phyloP scores from a whole-genome alignment of 2,888 invertebrate species.

The Lepeophtheirus nordmannii region DNA sequence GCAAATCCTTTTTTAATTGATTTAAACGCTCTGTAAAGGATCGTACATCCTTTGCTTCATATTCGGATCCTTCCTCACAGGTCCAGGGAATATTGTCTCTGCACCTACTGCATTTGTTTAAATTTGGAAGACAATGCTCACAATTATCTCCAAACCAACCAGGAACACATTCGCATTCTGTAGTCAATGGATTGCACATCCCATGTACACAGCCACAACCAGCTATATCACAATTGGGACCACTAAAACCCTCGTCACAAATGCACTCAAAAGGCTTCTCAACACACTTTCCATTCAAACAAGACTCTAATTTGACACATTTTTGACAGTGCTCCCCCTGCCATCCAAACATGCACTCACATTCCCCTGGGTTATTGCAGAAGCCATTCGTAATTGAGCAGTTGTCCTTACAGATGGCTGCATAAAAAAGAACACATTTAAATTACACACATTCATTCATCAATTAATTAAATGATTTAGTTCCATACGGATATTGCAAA shows the following conservation, averaged over 20 bases:
- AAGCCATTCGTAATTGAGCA: neutral
- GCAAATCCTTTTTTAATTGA: no score
- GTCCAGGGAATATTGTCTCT: neutral
- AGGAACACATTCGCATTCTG: neutral
- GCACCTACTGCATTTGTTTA: neutral
- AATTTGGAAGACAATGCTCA: neutral
- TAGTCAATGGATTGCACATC: neutral
- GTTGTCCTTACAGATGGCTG: neutral
- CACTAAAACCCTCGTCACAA: neutral
- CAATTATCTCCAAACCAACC: neutral
- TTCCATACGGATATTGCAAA: slow-evolving; percentile 54
- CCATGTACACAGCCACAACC: neutral
- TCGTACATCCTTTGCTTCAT: neutral
- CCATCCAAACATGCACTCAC: neutral
- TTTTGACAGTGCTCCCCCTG: neutral
- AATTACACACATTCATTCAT: neutral
- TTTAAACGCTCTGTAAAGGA: neutral
- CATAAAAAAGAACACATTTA: neutral
- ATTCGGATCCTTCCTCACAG: neutral
- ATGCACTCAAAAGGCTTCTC: neutral
- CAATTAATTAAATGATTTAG: neutral
- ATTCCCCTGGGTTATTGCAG: neutral
- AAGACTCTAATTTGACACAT: neutral
- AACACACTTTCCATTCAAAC: neutral
- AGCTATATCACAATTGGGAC: neutral